These are phyloP conservation scores for Argyresthia goedartella DNA, from an alignment of 2,888 invertebrate species.

Conservation along the genomic window DNA sequence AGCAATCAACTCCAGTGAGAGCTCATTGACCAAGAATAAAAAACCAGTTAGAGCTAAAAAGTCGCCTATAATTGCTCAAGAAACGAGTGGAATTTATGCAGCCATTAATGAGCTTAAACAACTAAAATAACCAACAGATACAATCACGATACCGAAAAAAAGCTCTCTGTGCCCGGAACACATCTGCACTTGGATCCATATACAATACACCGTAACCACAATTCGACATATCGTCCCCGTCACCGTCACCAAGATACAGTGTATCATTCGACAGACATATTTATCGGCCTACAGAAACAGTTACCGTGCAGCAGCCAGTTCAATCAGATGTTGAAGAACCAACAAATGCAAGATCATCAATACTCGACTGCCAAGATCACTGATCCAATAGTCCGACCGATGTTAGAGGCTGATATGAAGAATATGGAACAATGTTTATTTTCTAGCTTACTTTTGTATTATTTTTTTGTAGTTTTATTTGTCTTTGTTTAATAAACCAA, in stretches of 20 bases:
- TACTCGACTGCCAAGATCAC: not conserved
- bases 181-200: conserved; percentile 9
- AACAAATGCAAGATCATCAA: not conserved
- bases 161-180: conserved; percentile 9
- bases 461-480: not conserved
- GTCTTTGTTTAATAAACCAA: not conserved
- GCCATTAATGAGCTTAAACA: conserved; percentile 15
- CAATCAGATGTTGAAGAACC: not conserved
- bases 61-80: too few species aligned
- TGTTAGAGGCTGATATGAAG: not conserved
- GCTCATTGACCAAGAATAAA: too few species aligned
- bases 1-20: too few species aligned
- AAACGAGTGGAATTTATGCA: too few species aligned
- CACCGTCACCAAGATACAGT: conserved; percentile 10
- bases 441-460: too few species aligned
- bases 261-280: too few species aligned
- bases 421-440: not conserved
- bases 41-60: too few species aligned
- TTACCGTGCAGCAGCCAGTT: not conserved
- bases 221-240: conserved; percentile 8
- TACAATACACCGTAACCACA: conserved; percentile 10
- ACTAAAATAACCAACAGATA: conserved; percentile 14
- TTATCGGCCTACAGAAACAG: not conserved
- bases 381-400: not conserved
- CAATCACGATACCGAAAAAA: conserved; percentile 12